phyloP scores from a whole-genome alignment of 2,888 invertebrate genomes.

The Tricholauxania praeusta region DNA sequence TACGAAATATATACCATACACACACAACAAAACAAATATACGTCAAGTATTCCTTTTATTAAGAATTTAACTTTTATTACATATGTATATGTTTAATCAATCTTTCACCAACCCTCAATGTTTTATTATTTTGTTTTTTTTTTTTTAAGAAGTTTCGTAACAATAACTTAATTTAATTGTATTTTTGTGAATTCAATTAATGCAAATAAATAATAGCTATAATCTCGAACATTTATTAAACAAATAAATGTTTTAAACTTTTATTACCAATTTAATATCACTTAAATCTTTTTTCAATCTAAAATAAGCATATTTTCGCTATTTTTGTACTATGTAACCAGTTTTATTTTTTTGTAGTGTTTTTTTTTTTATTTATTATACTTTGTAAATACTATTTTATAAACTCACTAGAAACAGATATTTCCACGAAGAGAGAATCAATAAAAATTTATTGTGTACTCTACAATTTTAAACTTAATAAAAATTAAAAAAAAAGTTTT shows the following conservation, averaged over 20 bases:
- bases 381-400: conserved; percentile 27
- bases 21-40: conserved; percentile 15
- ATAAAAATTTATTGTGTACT: conserved; percentile 14
- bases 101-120: conserved; percentile 4
- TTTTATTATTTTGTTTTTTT: conserved; percentile 19
- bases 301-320: too few species aligned
- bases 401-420: neutral
- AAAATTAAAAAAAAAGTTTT: conserved; percentile 18
- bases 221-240: too few species aligned
- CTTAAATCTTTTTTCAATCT: too few species aligned
- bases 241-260: too few species aligned
- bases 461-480: conserved; percentile 12
- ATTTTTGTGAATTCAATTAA: too few species aligned
- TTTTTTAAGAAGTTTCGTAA: neutral
- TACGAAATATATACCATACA: neutral
- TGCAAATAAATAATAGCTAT: too few species aligned
- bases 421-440: neutral
- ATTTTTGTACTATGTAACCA: too few species aligned
- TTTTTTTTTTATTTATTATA: neutral
- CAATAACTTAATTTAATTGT: neutral
- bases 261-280: too few species aligned
- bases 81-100: conserved; percentile 10
- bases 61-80: conserved; percentile 18
- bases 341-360: too few species aligned
- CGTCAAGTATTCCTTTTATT: conserved; percentile 32